Evolutionary conservation across 2,888 invertebrate species (phyloP).

Genomic region (Amphiduros pacificus): DNA sequence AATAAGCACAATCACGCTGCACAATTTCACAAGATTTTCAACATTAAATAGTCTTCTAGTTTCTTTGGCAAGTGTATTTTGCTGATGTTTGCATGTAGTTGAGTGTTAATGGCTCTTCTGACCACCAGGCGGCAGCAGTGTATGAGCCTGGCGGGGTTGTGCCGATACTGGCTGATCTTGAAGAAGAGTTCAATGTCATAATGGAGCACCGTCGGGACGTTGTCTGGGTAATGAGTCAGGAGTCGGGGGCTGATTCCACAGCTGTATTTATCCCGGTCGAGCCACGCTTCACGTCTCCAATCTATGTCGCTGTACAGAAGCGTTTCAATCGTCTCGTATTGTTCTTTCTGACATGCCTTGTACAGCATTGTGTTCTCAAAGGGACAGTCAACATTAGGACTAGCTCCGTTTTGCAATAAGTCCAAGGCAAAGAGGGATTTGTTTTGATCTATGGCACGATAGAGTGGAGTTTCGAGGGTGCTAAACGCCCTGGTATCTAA

Average conservation of each 20-base stretch:
- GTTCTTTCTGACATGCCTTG: neutral
- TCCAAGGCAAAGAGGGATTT: slow-evolving; percentile 31
- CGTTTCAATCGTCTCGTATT: neutral
- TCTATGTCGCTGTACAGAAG: neutral
- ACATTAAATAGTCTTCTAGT: neutral
- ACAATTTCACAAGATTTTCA: neutral
- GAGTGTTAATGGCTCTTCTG: neutral
- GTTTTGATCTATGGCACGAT: slow-evolving; percentile 32
- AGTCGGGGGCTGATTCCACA: neutral
- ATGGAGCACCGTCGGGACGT: neutral
- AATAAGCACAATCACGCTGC: too few relatives aligned
- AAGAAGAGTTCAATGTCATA: neutral
- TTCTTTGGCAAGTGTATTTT: neutral
- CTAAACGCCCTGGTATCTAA: slow-evolving; percentile 31
- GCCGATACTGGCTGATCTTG: neutral
- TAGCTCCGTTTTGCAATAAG: slow-evolving; percentile 35
- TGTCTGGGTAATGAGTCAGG: neutral
- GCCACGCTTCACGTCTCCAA: neutral
- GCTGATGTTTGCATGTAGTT: neutral
- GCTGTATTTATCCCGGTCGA: neutral
- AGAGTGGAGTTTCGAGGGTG: slow-evolving; percentile 36
- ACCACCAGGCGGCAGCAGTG: neutral
- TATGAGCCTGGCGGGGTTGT: neutral
- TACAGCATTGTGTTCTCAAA: slow-evolving; percentile 34
- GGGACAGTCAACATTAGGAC: slow-evolving; percentile 37